Evolutionary conservation across 2,888 invertebrate species (phyloP).

Genomic region (Chironomus tentans): DNA sequence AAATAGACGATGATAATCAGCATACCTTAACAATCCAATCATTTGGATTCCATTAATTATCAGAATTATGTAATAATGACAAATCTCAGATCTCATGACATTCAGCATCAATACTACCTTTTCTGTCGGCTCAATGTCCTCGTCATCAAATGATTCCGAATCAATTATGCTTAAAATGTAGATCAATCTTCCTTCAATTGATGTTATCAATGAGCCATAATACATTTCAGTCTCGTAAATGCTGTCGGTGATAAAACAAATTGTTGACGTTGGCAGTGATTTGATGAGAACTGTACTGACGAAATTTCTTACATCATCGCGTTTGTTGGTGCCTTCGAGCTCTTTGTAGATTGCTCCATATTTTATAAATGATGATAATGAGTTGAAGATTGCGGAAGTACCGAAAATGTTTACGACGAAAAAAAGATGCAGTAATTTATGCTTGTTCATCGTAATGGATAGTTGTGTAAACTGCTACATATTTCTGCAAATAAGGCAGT

Average conservation of each 20-base stretch:
- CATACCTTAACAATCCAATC: slow-evolving; percentile 55
- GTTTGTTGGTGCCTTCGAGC: neutral
- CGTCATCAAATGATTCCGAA: neutral
- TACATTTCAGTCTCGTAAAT: slow-evolving; percentile 1
- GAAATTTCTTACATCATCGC: neutral
- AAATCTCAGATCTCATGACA: slow-evolving; percentile 34
- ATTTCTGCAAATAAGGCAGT: neutral
- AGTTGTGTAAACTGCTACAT: neutral
- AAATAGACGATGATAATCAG: slow-evolving; percentile 59
- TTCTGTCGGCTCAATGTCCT: neutral
- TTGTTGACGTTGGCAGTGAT: neutral
- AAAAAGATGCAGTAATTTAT: neutral
- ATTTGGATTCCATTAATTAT: slow-evolving; percentile 63
- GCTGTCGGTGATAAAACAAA: slow-evolving; percentile 4
- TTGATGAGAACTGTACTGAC: neutral
- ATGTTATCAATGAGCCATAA: neutral
- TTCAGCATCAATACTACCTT: neutral
- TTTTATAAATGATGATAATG: neutral
- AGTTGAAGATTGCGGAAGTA: neutral
- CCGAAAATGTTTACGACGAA: neutral
- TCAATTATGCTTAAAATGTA: neutral
- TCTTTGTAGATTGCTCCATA: neutral
- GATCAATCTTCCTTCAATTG: neutral
- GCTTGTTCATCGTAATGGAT: neutral
- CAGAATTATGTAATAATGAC: slow-evolving; percentile 61